phyloP scores from a whole-genome alignment of 2,113 vertebrate genomes.

The Polypterus senegalus region DNA sequence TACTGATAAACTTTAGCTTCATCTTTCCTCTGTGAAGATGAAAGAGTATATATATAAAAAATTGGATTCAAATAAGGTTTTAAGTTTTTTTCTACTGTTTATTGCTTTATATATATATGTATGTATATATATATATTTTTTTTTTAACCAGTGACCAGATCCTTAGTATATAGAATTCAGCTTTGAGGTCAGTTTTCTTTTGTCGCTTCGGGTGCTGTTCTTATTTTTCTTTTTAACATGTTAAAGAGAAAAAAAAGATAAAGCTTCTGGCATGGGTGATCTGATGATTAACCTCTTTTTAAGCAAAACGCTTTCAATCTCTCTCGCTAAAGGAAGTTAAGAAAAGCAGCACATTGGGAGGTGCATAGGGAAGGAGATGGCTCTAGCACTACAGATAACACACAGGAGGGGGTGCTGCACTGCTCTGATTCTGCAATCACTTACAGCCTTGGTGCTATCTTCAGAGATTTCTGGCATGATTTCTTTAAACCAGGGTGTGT shows the following conservation, averaged over 20 bases:
- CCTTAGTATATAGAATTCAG: too few relatives aligned
- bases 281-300: constrained; percentile 33
- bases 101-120: too few relatives aligned
- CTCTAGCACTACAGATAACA: constrained; percentile 97
- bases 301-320: constrained; percentile 59
- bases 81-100: too few relatives aligned
- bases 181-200: too few relatives aligned
- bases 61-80: too few relatives aligned
- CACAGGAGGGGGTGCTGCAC: constrained; percentile 78
- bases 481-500: constrained; percentile 98
- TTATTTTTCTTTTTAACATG: too few relatives aligned
- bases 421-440: constrained; percentile 61
- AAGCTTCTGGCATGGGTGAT: not conserved
- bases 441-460: constrained; percentile 75
- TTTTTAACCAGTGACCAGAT: too few relatives aligned
- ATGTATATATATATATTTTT: too few relatives aligned
- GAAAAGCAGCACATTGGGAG: constrained; percentile 96
- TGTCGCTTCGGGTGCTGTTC: too few relatives aligned
- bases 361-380: constrained; percentile 96
- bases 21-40: too few relatives aligned
- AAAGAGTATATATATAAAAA: too few relatives aligned
- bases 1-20: too few relatives aligned
- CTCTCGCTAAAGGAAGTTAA: constrained; percentile 89
- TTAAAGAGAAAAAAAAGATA: not conserved
- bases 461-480: constrained; percentile 95